phyloP scores from a whole-genome alignment of 2,797 vertebrate species.

The Moxostoma hubbsi region DNA sequence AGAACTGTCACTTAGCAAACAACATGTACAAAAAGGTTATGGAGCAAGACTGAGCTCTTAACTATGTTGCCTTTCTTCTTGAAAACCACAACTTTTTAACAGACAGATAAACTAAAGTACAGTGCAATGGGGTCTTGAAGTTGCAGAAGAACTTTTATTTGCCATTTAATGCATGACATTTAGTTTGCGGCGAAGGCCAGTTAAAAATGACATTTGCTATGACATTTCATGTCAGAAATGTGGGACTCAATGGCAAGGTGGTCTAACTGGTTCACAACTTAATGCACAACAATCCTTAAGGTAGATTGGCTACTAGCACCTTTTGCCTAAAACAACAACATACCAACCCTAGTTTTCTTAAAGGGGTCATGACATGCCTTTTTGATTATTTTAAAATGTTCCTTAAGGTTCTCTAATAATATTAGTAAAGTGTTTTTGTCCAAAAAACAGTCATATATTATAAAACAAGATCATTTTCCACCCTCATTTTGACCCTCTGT shows the following conservation, averaged over 20 bases:
- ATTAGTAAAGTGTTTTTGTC: too few species aligned
- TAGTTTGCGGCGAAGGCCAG: slow-evolving; percentile 28
- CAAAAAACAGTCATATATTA: too few species aligned
- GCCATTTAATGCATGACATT: slow-evolving; percentile 55
- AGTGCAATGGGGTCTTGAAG: neutral
- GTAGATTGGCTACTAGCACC: slow-evolving; percentile 77
- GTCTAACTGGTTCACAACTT: slow-evolving; percentile 61
- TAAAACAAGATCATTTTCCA: too few species aligned
- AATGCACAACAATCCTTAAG: slow-evolving; percentile 68
- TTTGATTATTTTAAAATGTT: too few species aligned
- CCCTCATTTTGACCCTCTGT: too few species aligned
- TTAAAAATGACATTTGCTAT: slow-evolving; percentile 53
- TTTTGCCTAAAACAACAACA: slow-evolving; percentile 56
- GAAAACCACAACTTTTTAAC: neutral
- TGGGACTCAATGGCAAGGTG: slow-evolving; percentile 58
- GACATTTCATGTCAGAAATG: slow-evolving; percentile 61
- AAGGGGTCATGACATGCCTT: too few species aligned
- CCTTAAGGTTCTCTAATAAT: too few species aligned
- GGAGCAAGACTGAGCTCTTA: neutral
- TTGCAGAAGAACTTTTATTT: slow-evolving; percentile 2
- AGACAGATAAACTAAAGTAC: neutral
- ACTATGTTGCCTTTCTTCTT: neutral
- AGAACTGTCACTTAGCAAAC: neutral
- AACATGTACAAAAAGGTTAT: slow-evolving; percentile 12
- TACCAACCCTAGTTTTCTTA: slow-evolving; percentile 61